These are phyloP conservation scores for Pica pica DNA, from an alignment of 2,113 vertebrate species.

Conservation along the genomic window DNA sequence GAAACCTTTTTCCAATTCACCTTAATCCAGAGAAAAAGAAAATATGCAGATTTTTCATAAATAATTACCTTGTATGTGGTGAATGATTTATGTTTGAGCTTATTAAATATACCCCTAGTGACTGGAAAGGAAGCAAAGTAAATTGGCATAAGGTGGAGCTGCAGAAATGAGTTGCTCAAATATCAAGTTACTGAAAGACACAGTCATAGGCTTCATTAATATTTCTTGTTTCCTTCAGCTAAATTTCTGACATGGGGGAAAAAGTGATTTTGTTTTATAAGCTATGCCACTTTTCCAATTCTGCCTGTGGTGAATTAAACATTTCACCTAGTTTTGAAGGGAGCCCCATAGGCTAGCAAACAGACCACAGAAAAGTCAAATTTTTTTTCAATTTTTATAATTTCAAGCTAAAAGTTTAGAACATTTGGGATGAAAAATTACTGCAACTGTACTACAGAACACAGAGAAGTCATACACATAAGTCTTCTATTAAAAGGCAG, in stretches of 20 bases:
- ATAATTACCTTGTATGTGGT: not conserved
- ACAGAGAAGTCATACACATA: rapidly evolving
- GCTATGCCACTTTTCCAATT: not conserved
- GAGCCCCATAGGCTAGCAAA: not conserved
- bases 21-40: not conserved
- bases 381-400: not conserved
- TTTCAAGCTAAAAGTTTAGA: not conserved
- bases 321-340: not conserved
- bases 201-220: slow-evolving; percentile 16
- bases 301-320: not conserved
- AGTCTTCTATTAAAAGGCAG: not conserved
- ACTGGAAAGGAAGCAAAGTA: slow-evolving; percentile 6
- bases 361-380: not conserved
- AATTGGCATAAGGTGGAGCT: not conserved
- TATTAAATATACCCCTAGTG: not conserved
- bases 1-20: not conserved
- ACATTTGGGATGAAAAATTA: not conserved
- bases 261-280: not conserved
- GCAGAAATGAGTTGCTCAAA: slow-evolving; percentile 12
- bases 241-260: not conserved
- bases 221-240: slow-evolving; percentile 18
- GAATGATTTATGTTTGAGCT: slow-evolving; percentile 18
- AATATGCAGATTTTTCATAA: not conserved
- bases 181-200: not conserved
- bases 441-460: not conserved